Percentiles rank a stretch among this genome's conserved stretches.
phyloP scores from a whole-genome alignment of 2,888 invertebrate genomes.

The Acronicta aceris region DNA sequence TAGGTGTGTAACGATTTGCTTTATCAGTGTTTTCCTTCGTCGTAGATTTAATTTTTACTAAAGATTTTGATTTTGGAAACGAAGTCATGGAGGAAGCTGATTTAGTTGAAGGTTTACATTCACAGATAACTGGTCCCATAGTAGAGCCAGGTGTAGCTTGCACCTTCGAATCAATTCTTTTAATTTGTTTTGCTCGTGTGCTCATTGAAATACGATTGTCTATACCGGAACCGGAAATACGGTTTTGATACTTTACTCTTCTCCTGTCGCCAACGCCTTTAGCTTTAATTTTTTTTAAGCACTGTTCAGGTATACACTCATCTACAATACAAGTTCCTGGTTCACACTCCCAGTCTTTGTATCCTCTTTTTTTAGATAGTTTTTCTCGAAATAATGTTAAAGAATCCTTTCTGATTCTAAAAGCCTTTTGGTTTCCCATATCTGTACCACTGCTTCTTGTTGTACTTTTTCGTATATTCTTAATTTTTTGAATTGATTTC shows the following conservation, averaged over 20 bases:
- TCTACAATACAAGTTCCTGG: constrained; percentile 36
- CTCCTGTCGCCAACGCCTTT: constrained; percentile 11
- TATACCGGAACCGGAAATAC: constrained; percentile 14
- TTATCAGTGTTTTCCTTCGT: not conserved
- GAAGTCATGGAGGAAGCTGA: constrained; percentile 8
- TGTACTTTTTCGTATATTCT: constrained; percentile 46
- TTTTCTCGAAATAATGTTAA: constrained; percentile 63
- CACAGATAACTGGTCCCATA: not conserved
- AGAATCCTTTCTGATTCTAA: constrained; percentile 68
- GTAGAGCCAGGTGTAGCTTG: constrained; percentile 4
- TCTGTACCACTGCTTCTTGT: constrained; percentile 44
- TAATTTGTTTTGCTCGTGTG: constrained; percentile 9
- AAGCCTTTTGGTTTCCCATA: constrained; percentile 42
- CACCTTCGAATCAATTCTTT: constrained; percentile 19
- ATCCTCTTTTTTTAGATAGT: constrained; percentile 52
- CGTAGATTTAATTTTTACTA: not conserved
- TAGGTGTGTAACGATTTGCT: not conserved
- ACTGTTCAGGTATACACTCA: constrained; percentile 36
- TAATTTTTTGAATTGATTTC: constrained; percentile 47
- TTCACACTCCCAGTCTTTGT: constrained; percentile 50
- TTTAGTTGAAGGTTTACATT: constrained; percentile 3
- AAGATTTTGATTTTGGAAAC: not conserved
- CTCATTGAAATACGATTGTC: constrained; percentile 10
- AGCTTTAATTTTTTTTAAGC: constrained; percentile 36
- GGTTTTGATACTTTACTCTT: constrained; percentile 6